Conservation (phyloP, 2,797 vertebrate genomes). For the Podarcis lilfordi region DNA sequence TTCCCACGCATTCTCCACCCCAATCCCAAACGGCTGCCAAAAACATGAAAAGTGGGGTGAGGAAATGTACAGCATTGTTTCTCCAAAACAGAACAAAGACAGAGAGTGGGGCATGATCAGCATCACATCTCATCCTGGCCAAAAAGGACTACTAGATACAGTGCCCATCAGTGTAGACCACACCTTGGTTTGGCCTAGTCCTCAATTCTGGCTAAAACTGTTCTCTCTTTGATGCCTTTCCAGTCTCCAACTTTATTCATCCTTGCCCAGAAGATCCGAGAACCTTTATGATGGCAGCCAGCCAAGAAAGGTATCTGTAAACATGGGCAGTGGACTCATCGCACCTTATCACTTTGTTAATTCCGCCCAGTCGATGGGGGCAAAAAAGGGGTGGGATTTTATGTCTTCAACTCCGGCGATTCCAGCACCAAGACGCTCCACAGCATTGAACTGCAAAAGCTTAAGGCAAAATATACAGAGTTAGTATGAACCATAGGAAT, state of each 20-base stretch:
- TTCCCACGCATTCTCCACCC: not conserved
- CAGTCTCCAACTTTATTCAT: conserved; percentile 36
- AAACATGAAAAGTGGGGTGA: not conserved
- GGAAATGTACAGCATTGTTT: not conserved
- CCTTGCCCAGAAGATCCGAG: not conserved
- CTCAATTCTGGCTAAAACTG: conserved; percentile 30
- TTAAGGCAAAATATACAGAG: conserved; percentile 70
- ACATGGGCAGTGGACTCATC: conserved; percentile 35
- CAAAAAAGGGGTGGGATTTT: conserved; percentile 96
- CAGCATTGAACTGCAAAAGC: conserved; percentile 96
- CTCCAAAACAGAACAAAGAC: not conserved
- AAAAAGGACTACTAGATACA: not conserved
- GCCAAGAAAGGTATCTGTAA: conserved; percentile 44
- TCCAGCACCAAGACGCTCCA: conserved; percentile 92
- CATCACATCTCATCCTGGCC: not conserved
- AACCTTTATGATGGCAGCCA: conserved; percentile 20
- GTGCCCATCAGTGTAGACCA: conserved; percentile 33
- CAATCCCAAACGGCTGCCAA: not conserved
- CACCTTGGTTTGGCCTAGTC: conserved; percentile 45
- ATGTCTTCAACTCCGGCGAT: conserved; percentile 94
- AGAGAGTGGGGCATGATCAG: not conserved
- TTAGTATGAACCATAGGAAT: conserved; percentile 69
- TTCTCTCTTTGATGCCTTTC: conserved; percentile 38
- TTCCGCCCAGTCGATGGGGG: conserved; percentile 87
- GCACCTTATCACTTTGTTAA: conserved; percentile 73